Base-by-base conservation (phyloP, 2,888 invertebrate genomes). In the Sphaeridia pumilis region DNA sequence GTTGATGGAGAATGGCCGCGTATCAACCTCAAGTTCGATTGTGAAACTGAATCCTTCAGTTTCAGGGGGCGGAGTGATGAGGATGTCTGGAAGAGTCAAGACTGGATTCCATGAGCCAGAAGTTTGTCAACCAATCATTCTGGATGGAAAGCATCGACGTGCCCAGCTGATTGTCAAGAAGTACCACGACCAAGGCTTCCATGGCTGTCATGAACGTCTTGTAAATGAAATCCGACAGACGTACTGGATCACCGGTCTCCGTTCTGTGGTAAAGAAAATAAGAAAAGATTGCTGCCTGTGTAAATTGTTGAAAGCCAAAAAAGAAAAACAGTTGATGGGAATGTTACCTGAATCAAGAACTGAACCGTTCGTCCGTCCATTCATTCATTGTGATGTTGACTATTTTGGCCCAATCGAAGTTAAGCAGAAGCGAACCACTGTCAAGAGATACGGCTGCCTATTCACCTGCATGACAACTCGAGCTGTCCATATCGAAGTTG, bases 391-490 rank as follows among this genome's bases (percentile, higher is more conserved):
- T 2, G 50, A 44, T 7, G 2, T 49, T 27, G 49, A 49, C n/a
- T 49, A 24, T 38, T 49, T 49, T 28, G 49, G 49, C 21, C 49
- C 49, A 20, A 4, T 49, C n/a, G 5, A 14, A 17, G 49, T 49
- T 5, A 41, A 41, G 4, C 21, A 41, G n/a, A 21, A 22, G 27
- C 25, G 28, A 25, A n/a, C 3, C n/a, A 28, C 21, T 4, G 53
- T 25, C 10, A 55, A 55, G 42, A 17, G 55, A 10, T 55, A 38
- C 14, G 52, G 47, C 2, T 47, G 43, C 25, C 14, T 55, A n/a
- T 55, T 55, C 27, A 44, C 44, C 2, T 55, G 55, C 41, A 20
- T 55, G 34, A 26, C 44, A 22, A 52, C 46, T 2, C 28, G 55
- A 24, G 52, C 55, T 4, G 36, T 55, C 2, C 49, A 47, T 27